These are phyloP conservation scores for Meda fulgida DNA, from an alignment of 2,797 vertebrate species.

Conservation along the genomic window DNA sequence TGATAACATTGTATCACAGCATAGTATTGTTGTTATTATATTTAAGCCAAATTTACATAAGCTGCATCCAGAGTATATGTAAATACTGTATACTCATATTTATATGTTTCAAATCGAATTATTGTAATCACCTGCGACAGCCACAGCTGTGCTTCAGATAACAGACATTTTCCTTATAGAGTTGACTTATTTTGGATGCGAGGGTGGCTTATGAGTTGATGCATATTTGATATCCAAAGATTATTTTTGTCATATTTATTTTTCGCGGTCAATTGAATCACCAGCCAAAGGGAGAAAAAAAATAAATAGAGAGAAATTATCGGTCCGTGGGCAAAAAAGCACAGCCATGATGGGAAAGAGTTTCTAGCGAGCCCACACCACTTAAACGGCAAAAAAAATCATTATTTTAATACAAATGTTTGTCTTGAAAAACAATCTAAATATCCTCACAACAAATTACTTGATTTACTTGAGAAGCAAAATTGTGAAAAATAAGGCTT, in stretches of 20 bases:
- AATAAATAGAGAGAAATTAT: neutral
- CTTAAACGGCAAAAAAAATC: neutral
- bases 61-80: slow-evolving; percentile 73
- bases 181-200: slow-evolving; percentile 33
- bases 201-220: slow-evolving; percentile 52
- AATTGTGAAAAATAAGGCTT: neutral
- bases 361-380: neutral
- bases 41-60: slow-evolving; percentile 74
- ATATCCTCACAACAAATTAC: neutral
- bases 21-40: slow-evolving; percentile 78
- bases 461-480: neutral
- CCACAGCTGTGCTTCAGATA: slow-evolving; percentile 66
- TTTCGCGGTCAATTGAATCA: slow-evolving; percentile 68
- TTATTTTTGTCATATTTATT: slow-evolving; percentile 77
- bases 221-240: slow-evolving; percentile 75
- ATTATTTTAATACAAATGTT: neutral
- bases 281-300: slow-evolving; percentile 69
- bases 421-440: neutral
- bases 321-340: slow-evolving; percentile 32
- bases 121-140: slow-evolving; percentile 54
- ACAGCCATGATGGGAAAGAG: slow-evolving; percentile 45
- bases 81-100: slow-evolving; percentile 61
- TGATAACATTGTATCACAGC: slow-evolving; percentile 75
- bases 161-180: slow-evolving; percentile 40
- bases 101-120: slow-evolving; percentile 59